Base-by-base conservation (phyloP, 2,888 invertebrate species). In the Elgonia sp. region DNA sequence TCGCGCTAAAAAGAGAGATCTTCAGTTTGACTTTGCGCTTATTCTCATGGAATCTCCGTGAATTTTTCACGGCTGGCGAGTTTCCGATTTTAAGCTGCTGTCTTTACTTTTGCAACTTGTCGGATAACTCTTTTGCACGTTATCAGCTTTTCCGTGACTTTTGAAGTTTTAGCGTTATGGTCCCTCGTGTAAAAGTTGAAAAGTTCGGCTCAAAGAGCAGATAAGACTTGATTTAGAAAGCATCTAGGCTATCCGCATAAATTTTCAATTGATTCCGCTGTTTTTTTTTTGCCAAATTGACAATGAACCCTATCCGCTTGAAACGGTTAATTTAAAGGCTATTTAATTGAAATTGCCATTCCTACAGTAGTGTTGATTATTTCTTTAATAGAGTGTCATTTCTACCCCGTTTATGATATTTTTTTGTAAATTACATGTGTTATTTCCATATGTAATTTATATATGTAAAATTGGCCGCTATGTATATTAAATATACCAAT, bases 101-200 rank as follows among this genome's bases (percentile, higher is more conserved):
- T 87, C 84, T 84, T 87, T 87, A 81, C 87, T 84, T 84, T 84
- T 76, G 84, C 81, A 87, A 87, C 81, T 87, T 81, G 87, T 84
- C 65, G 87, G 89, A 89, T 89, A 88, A 88, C 87, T 89, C 89
- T 86, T 83, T 67, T 85, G 85, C 84, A 79, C 85, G 87, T 90
- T 90, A 88, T 90, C 89, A 89, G 90, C 86, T 88, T 87, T 87
- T 50, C 79, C 79, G 83, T 89, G 89, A 89, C 88, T 89, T 87
- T 82, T 86, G 65, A 86, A 89, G 84, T 89, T 89, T 67, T 79
- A 39, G 84, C 79, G 55, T 79, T 67, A 76, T 62, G 81, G 79
- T 86, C 86, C 80, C 84, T 87, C 63, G 84, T 70, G 87, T 57
- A 84, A 81, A 84, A 87, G 70, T 87, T 67, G 75, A 84, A 55